Percentiles rank a stretch among this genome's conserved stretches.
Conservation (phyloP, 2,888 invertebrate genomes). For the Ornithoptera priamus region DNA sequence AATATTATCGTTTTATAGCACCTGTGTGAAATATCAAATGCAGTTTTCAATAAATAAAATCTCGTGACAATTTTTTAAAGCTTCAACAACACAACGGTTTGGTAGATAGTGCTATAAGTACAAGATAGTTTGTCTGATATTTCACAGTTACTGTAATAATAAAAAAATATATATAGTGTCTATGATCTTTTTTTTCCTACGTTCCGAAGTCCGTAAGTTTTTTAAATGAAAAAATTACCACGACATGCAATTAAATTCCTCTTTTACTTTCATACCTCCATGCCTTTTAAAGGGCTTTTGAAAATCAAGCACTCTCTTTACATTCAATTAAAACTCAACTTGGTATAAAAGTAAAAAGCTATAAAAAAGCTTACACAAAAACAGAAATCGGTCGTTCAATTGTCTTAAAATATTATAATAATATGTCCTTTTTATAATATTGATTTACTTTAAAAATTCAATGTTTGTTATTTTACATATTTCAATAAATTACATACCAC, state of each 20-base stretch:
- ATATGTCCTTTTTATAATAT: too few species aligned
- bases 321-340: conserved; percentile 6
- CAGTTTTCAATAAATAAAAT: too few species aligned
- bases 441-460: too few species aligned
- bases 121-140: not conserved
- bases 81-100: not conserved
- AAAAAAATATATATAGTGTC: not conserved
- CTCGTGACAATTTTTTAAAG: not conserved
- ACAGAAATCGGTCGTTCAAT: too few species aligned
- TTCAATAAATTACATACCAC: too few species aligned
- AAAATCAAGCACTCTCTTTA: conserved; percentile 15
- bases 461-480: too few species aligned
- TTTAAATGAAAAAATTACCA: conserved; percentile 3
- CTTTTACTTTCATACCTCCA: conserved; percentile 14
- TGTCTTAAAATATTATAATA: too few species aligned
- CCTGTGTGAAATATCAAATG: too few species aligned
- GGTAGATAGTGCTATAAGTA: not conserved
- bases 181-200: too few species aligned
- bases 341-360: not conserved
- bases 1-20: not conserved
- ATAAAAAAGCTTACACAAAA: too few species aligned
- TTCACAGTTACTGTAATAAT: not conserved
- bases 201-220: too few species aligned
- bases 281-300: conserved; percentile 22
- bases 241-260: conserved; percentile 15